Evolutionary conservation across 2,888 invertebrate genomes (phyloP), one percentile per base, ranked within the genome.

Genomic region (Tinea pellionella): DNA sequence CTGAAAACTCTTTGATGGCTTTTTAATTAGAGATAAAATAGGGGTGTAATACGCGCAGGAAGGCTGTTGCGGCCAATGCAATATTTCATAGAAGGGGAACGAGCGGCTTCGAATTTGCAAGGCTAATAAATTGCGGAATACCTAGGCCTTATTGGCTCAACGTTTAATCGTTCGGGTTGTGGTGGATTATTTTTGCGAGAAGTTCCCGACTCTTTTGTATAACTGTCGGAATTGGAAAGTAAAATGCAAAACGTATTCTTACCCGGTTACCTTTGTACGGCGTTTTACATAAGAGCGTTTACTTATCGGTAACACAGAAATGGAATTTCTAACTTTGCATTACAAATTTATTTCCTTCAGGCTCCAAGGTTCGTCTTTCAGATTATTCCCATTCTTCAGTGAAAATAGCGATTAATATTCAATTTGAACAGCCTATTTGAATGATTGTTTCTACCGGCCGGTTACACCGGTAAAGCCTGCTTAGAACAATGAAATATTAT

Each of bases 1-100:
- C 82, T 84, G 78, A 85, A 85, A 87, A 88, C 83, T 87, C 87
- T 87, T 88, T 87, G 86, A 88, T 87, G 84, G 87, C 83, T 87
- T 88, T 88, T 88, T 88, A 88, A 87, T 88, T 88, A 88, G 86
- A 86, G 86, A 83, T 83, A 81, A 86, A 86, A 83, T 78, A 78
- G 83, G 86, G 87, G 81, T 84, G 84, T 84, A 80, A 80, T 79
- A 73, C 80, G 69, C 71, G 69, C 66, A 72, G 75, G 71, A 75
- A 79, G 78, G 76, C 73, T 79, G 78, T 74, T 75, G 80, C 77
- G 82, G 75, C 80, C 76, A 66, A 71, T 69, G 80, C 78, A 77
- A 84, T 86, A 86, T 85, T 83, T 86, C 83, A 85, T 86, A 82
- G 77, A 75, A 74, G 75, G 79, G 78, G 71, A 72, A 70, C 71